phyloP scores from a whole-genome alignment of 2,113 vertebrate genomes.

The Ginglymostoma cirratum region DNA sequence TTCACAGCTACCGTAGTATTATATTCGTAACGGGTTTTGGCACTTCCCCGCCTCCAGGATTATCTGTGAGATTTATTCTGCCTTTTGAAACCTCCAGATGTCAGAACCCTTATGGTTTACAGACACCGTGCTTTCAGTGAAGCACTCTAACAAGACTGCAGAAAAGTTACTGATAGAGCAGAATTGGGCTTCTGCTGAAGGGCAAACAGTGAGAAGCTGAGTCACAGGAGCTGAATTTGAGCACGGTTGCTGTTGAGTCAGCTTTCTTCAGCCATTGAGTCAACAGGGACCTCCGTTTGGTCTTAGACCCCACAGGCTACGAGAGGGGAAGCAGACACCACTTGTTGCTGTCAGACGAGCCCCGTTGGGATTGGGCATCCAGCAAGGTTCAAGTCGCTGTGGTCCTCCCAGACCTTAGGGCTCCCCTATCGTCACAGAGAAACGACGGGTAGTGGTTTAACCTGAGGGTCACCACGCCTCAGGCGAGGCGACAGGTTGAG shows the following conservation, averaged over 20 bases:
- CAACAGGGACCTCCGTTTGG: background rate
- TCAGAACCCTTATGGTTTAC: background rate
- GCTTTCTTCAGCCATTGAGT: background rate
- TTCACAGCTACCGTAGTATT: background rate
- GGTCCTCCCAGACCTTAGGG: too few relatives aligned
- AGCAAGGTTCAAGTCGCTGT: too few relatives aligned
- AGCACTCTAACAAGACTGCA: background rate
- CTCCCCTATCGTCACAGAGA: too few relatives aligned
- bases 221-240: background rate
- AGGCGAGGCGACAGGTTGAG: too few relatives aligned
- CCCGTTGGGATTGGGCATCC: background rate
- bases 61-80: conserved; percentile 11
- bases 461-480: too few relatives aligned
- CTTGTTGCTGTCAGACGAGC: background rate
- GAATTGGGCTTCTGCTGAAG: background rate
- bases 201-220: background rate
- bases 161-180: background rate
- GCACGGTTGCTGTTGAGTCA: background rate
- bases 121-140: background rate
- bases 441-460: too few relatives aligned
- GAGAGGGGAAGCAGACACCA: background rate
- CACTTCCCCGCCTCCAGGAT: background rate
- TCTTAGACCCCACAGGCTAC: background rate
- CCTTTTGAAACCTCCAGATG: conserved; percentile 15
- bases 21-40: background rate